Conservation (phyloP, 1,140 invertebrate genomes). For the Probaryconus sp. region DNA sequence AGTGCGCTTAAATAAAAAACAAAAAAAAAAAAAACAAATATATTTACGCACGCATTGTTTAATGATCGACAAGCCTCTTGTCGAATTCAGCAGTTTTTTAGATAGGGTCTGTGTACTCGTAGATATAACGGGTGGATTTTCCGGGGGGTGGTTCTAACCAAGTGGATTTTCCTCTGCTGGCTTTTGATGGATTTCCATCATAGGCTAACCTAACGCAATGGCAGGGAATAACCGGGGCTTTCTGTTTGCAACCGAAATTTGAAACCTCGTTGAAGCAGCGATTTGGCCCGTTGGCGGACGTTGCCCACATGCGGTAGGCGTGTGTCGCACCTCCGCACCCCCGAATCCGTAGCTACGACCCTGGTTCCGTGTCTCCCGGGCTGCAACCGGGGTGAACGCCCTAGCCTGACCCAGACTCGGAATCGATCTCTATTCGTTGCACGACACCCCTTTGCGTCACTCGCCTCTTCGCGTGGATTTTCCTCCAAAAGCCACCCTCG, state of each 20-base stretch:
- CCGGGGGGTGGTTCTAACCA: too few species aligned
- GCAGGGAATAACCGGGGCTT: slow-evolving; percentile 18
- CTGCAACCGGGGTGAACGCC: slow-evolving; percentile 76
- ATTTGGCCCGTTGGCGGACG: slow-evolving; percentile 62
- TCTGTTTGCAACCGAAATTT: slow-evolving; percentile 33
- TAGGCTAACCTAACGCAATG: slow-evolving; percentile 16
- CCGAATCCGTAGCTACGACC: slow-evolving; percentile 73
- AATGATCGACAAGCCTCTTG: too few species aligned
- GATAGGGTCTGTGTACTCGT: too few species aligned
- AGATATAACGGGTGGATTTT: too few species aligned
- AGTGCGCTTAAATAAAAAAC: too few species aligned
- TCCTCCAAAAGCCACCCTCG: slow-evolving; percentile 58
- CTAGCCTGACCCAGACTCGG: slow-evolving; percentile 76
- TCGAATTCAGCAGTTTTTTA: too few species aligned
- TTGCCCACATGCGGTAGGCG: slow-evolving; percentile 68
- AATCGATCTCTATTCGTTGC: slow-evolving; percentile 77
- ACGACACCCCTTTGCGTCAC: slow-evolving; percentile 55
- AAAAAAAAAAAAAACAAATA: too few species aligned
- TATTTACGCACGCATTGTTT: too few species aligned
- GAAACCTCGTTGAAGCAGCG: slow-evolving; percentile 32
- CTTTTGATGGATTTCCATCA: slow-evolving; percentile 32
- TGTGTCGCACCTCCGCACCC: slow-evolving; percentile 64
- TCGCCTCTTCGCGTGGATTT: slow-evolving; percentile 64
- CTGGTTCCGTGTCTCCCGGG: slow-evolving; percentile 76
- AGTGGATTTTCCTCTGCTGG: too few species aligned